These are phyloP conservation scores for Dryas iulia DNA, from an alignment of 1,140 invertebrate genomes.

Conservation along the genomic window DNA sequence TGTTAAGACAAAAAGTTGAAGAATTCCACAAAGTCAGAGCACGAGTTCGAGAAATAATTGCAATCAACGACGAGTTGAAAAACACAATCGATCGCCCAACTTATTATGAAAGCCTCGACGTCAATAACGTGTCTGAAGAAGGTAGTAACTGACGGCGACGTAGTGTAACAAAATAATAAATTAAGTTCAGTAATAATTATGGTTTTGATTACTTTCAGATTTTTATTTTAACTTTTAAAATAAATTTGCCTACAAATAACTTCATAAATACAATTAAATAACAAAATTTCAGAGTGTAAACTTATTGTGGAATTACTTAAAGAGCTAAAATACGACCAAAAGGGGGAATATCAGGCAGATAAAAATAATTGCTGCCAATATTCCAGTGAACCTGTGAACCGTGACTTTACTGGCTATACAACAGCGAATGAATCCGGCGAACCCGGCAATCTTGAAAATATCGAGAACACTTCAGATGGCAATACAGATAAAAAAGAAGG, in stretches of 20 bases:
- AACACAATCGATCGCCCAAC: constrained; percentile 31
- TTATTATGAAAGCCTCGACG: constrained; percentile 1
- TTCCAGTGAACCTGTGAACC: not conserved
- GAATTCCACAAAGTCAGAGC: constrained; percentile 47
- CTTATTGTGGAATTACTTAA: constrained; percentile 57
- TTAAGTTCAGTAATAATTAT: constrained; percentile 4
- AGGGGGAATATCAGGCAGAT: not conserved
- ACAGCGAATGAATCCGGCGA: constrained; percentile 29
- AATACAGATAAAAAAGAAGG: constrained; percentile 49
- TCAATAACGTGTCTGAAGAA: constrained; percentile 40
- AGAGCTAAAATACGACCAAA: constrained; percentile 49
- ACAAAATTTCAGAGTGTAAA: constrained; percentile 49
- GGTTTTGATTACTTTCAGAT: not conserved
- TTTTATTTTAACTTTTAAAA: not conserved
- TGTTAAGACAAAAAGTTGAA: constrained; percentile 40
- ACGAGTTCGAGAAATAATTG: constrained; percentile 53
- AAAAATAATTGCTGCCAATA: constrained; percentile 1
- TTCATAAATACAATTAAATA: not conserved
- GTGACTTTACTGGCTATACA: constrained; percentile 23
- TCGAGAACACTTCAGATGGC: constrained; percentile 48
- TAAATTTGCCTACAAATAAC: not conserved
- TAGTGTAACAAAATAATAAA: constrained; percentile 8
- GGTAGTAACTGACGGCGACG: constrained; percentile 32
- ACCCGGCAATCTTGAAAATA: constrained; percentile 37
- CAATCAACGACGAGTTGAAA: constrained; percentile 47